Base-by-base conservation (phyloP, 2,888 invertebrate species). In the Sesia bembeciformis region DNA sequence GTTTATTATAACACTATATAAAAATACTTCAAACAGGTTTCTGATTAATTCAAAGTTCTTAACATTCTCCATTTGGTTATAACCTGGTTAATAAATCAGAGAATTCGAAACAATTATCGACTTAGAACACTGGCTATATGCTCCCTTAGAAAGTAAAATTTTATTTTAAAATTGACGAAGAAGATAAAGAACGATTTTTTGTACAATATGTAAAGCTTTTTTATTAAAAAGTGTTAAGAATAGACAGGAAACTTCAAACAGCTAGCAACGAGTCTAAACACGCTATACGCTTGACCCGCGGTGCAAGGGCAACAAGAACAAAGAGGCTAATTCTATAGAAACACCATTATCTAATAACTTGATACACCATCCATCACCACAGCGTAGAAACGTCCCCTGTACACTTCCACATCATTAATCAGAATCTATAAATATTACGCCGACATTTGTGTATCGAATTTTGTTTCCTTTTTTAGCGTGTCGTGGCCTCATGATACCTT, bases 301-400 rank as follows among this genome's bases (percentile, higher is more conserved):
- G 62, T 61, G 61, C 64, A 65, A 73, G 74, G 79, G 74, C 78
- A 78, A 66, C 65, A 78, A 81, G 86, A 85, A 88, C 86, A 88
- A 88, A 81, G 80, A 74, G 75, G 67, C 78, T 84, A 85, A 88
- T 88, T 84, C 81, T 83, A 87, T 87, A 81, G 86, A 82, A 84
- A 83, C 79, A 81, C 86, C 77, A 88, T 89, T 87, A 87, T 85
- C 87, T 84, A 84, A 88, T 87, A 89, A 81, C 79, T 73, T 70
- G 74, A 75, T 73, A 69, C 63, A 68, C 70, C 70, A 88, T 89
- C 83, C 76, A 87, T 89, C 89, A 87, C 72, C 66, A 64, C 64
- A 60, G 56, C 54, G 59, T 63, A 76, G 70, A 76, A 23, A 70
- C 72, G 80, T 79, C 83, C 79, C 81, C 79, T 78, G 73, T 73